Evolutionary conservation across 2,888 invertebrate genomes (phyloP), one percentile per base, ranked within the genome.

Genomic region (Lepidonotus clava): DNA sequence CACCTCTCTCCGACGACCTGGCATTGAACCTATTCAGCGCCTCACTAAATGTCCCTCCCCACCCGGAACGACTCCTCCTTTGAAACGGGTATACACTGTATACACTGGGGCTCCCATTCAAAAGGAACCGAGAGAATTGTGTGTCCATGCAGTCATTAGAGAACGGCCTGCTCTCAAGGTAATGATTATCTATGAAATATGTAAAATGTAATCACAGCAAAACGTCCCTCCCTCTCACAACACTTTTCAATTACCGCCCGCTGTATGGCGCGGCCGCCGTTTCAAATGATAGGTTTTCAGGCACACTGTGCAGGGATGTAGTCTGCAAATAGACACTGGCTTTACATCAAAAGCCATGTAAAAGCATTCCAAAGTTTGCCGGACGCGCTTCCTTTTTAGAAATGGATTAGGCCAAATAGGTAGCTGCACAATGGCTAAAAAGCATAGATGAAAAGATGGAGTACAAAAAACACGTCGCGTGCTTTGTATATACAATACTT

Each of bases 101-200:
- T 36, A 71, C 36, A 71, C 11, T 11, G 36, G 38, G 8, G 36
- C 71, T 71, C 38, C n/a, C 36, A 36, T 38, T 38, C 36, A 18
- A n/a, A 38, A 34, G 71, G 61, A 2, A 61, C 28, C n/a, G 28
- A 46, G 18, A 46, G 18, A 6, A 46, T 46, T 46, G 18, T 46
- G 56, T 5, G 56, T n/a, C n/a, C 18, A 56, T 56, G 14, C 18
- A n/a, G 21, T 56, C 56, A 56, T 56, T 24, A 56, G 14, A 24
- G 56, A 24, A n/a, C 24, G n/a, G 6, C 5, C 14, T 1, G 41
- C 46, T 24, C 46, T n/a, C 32, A 41, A 32, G 46, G 32, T 41
- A 28, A 80, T 80, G 46, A 46, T 80, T 46, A 80, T 41, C 51
- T 41, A 80, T 80, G 46, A 80, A 80, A 80, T 80, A 80, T 80